Evolutionary conservation across 1,140 invertebrate species (phyloP).

Genomic region (Microplitis demolitor): DNA sequence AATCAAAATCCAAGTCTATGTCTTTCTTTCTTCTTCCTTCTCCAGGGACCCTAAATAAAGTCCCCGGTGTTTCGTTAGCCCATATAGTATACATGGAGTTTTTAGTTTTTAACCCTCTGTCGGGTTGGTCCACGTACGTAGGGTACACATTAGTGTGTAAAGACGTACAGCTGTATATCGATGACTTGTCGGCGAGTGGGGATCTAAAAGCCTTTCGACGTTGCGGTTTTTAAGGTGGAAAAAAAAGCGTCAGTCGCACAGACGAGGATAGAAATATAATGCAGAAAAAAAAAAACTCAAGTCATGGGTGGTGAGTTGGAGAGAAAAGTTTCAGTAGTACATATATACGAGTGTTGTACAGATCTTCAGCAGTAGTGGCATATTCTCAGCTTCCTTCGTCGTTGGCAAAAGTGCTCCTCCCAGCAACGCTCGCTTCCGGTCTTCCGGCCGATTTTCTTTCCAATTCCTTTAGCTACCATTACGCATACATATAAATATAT

Average conservation of each 20-base stretch:
- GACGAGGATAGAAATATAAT: not conserved
- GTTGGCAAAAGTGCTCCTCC: conserved; percentile 22
- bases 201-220: conserved; percentile 54
- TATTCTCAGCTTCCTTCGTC: conserved; percentile 5
- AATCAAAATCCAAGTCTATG: too few species aligned
- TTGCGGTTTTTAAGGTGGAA: conserved; percentile 52
- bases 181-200: conserved; percentile 43
- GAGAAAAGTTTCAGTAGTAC: conserved; percentile 16
- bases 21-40: conserved; percentile 8
- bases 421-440: conserved; percentile 28
- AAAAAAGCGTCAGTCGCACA: not conserved
- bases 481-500: not conserved
- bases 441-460: conserved; percentile 33
- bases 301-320: not conserved
- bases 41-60: conserved; percentile 7
- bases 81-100: conserved; percentile 42
- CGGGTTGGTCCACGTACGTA: conserved; percentile 19
- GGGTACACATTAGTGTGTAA: not conserved
- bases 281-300: not conserved
- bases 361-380: not conserved
- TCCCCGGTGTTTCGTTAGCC: conserved; percentile 53
- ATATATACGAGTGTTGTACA: not conserved
- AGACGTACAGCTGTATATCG: conserved; percentile 47
- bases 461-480: conserved; percentile 17
- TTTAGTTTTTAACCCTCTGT: conserved; percentile 47